A percentile compares a stretch with the other conserved stretches of the same genome.
Conservation (phyloP, 1,140 invertebrate genomes). For the Gryon sp. region DNA sequence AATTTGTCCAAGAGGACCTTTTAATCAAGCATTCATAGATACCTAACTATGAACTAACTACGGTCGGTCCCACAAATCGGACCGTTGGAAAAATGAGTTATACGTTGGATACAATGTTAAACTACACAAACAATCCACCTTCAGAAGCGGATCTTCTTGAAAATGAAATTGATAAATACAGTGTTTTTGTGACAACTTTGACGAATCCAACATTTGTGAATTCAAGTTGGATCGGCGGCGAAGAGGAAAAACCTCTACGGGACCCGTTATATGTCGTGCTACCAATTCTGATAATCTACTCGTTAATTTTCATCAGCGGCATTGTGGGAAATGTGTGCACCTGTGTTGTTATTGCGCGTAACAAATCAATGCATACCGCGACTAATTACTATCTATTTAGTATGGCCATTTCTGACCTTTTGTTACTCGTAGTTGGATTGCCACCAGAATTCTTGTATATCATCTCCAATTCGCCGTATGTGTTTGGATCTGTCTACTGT, state of each 20-base stretch:
- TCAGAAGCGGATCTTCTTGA: background rate
- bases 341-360: constrained; percentile 94
- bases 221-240: background rate
- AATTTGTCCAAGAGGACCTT: no score
- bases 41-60: no score
- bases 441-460: constrained; percentile 92
- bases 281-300: constrained; percentile 92
- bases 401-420: constrained; percentile 94
- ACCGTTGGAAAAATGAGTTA: background rate
- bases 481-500: constrained; percentile 93
- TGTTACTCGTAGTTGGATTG: constrained; percentile 89
- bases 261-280: constrained; percentile 87
- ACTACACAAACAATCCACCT: background rate
- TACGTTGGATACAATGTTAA: background rate
- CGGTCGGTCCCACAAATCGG: no score
- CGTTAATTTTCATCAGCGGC: constrained; percentile 91
- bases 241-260: constrained; percentile 68
- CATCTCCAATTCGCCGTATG: constrained; percentile 92
- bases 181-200: background rate
- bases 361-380: constrained; percentile 95
- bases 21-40: no score
- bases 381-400: constrained; percentile 97
- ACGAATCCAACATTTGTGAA: constrained; percentile 5
- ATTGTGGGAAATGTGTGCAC: constrained; percentile 94
- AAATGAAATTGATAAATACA: constrained; percentile 4